A percentile compares a stretch with the other conserved stretches of the same genome.
These are phyloP conservation scores for Pangasianodon gigas DNA, from an alignment of 2,113 vertebrate genomes.

Conservation along the genomic window DNA sequence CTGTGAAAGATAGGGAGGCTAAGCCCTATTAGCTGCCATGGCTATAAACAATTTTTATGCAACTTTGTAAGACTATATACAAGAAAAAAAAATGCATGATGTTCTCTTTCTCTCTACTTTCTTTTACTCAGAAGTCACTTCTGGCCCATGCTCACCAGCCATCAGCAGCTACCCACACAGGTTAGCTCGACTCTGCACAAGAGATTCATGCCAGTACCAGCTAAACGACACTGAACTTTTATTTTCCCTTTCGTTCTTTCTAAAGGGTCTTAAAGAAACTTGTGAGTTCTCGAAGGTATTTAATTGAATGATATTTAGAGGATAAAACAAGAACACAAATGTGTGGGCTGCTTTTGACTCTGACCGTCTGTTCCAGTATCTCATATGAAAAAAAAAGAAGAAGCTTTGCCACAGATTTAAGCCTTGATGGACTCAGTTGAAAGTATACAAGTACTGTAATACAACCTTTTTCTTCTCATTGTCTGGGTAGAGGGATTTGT, in stretches of 20 bases:
- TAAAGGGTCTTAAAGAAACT: conserved; percentile 51
- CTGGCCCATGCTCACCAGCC: conserved; percentile 1
- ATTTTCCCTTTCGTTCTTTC: conserved; percentile 31
- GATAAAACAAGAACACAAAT: conserved; percentile 51
- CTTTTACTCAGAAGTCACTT: conserved; percentile 32
- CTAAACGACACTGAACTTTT: conserved; percentile 18
- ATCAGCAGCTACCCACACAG: conserved; percentile 22
- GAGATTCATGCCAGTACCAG: background rate
- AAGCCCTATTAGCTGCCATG: background rate
- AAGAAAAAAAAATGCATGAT: background rate
- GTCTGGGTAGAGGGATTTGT: conserved; percentile 6
- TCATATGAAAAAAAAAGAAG: background rate
- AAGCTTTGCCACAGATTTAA: conserved; percentile 17
- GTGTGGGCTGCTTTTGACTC: conserved; percentile 56
- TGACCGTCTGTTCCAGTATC: conserved; percentile 66
- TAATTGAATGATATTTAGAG: conserved; percentile 54
- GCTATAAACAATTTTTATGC: conserved; percentile 5
- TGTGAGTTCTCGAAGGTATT: conserved; percentile 61
- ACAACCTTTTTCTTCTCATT: conserved; percentile 46
- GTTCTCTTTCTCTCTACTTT: conserved; percentile 10
- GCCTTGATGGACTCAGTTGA: conserved; percentile 47
- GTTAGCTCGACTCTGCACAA: conserved; percentile 3
- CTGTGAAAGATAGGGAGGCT: too few species aligned
- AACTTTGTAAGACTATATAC: background rate
- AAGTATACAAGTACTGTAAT: conserved; percentile 47